Evolutionary conservation across 2,888 invertebrate genomes (phyloP).

Genomic region (Ochropleura leucogaster): DNA sequence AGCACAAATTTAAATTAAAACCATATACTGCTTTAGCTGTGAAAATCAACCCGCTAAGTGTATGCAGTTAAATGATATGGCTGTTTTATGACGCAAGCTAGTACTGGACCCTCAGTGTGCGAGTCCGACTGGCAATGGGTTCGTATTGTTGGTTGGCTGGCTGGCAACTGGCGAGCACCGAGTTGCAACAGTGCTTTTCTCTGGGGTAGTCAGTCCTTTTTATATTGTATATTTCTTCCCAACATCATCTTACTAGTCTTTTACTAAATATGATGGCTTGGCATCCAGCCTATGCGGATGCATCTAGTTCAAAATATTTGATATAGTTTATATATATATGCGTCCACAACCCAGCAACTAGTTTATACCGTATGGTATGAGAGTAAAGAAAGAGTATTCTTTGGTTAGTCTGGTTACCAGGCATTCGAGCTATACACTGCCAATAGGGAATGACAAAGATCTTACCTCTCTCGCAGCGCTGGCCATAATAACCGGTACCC

Average conservation of each 20-base stretch:
- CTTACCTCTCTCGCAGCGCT: constrained; percentile 92
- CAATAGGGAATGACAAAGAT: not conserved
- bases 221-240: too few relatives aligned
- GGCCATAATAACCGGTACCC: constrained; percentile 94
- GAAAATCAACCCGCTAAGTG: too few relatives aligned
- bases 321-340: not conserved
- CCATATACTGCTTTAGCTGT: too few relatives aligned
- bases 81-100: too few relatives aligned
- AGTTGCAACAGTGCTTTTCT: not conserved
- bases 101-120: too few relatives aligned
- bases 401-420: not conserved
- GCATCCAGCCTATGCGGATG: too few relatives aligned
- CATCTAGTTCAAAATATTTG: not conserved
- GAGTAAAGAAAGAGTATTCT: too few relatives aligned
- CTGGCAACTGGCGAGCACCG: not conserved
- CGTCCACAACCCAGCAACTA: not conserved
- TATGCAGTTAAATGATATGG: too few relatives aligned
- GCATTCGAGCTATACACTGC: not conserved
- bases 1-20: too few relatives aligned
- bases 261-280: too few relatives aligned
- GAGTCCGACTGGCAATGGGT: too few relatives aligned
- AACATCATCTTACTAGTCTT: too few relatives aligned
- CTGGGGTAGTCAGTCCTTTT: not conserved
- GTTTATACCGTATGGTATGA: not conserved
- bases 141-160: not conserved